These are phyloP conservation scores for Mylabris phalerata DNA, from an alignment of 1,140 invertebrate species.

Conservation along the genomic window DNA sequence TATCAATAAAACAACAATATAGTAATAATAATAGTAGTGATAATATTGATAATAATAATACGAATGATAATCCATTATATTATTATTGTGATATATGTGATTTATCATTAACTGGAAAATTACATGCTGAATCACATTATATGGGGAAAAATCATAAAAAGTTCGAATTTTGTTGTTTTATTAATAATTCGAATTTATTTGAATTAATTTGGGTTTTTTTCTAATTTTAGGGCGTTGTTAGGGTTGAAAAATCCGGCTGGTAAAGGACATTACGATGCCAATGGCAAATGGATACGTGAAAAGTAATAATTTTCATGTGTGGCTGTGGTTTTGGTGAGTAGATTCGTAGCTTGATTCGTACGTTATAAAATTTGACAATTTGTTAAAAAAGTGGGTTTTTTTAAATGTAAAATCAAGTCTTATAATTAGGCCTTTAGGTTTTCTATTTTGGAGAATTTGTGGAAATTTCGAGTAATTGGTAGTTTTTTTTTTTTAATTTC, in stretches of 20 bases:
- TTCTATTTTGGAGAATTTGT: too few relatives aligned
- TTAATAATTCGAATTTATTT: background rate
- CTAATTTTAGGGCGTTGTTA: conserved; percentile 21
- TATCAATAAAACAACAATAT: too few relatives aligned
- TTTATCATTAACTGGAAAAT: conserved; percentile 40
- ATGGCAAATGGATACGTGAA: conserved; percentile 40
- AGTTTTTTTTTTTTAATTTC: too few relatives aligned
- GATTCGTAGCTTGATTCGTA: too few relatives aligned
- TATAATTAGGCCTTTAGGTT: too few relatives aligned
- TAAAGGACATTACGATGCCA: conserved; percentile 38
- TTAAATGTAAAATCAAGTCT: too few relatives aligned
- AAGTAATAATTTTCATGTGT: conserved; percentile 20
- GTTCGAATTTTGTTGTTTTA: conserved; percentile 19
- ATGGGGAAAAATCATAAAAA: conserved; percentile 43
- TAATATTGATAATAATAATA: background rate
- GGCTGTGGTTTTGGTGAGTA: too few relatives aligned
- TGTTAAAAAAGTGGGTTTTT: too few relatives aligned
- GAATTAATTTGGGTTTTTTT: conserved; percentile 9
- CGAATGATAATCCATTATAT: conserved; percentile 30
- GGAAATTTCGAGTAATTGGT: too few relatives aligned
- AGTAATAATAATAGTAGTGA: background rate
- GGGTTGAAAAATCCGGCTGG: conserved; percentile 37
- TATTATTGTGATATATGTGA: conserved; percentile 44
- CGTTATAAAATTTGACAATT: too few relatives aligned
- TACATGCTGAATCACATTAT: conserved; percentile 46